Conservation (phyloP, 2,113 vertebrate genomes). For the zebrafish (Danio rerio) region GRCz12tu NC_133184.1:56682001-56682500, state of each 20-base stretch:
- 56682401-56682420: neutral
- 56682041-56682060: slow-evolving; percentile 63
- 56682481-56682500: neutral
- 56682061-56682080: slow-evolving; percentile 64
- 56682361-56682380: neutral
- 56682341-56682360: neutral
- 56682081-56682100: slow-evolving; percentile 60
- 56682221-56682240: neutral
- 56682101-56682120: slow-evolving; percentile 57
- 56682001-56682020: slow-evolving; percentile 55
- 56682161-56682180: neutral
- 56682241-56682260: neutral
- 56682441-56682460: neutral
- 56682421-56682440: neutral
- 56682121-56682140: slow-evolving; percentile 9
- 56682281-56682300: neutral
- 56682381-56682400: neutral
- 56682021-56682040: no score
- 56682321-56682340: neutral
- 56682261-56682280: neutral
- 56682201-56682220: neutral
- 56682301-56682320: neutral
- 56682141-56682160: slow-evolving; percentile 7
- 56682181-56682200: neutral
- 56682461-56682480: neutral